Percentiles rank a stretch among this genome's conserved stretches.
These are phyloP conservation scores for Donacobius atricapilla DNA, from an alignment of 2,113 vertebrate genomes.

Conservation along the genomic window DNA sequence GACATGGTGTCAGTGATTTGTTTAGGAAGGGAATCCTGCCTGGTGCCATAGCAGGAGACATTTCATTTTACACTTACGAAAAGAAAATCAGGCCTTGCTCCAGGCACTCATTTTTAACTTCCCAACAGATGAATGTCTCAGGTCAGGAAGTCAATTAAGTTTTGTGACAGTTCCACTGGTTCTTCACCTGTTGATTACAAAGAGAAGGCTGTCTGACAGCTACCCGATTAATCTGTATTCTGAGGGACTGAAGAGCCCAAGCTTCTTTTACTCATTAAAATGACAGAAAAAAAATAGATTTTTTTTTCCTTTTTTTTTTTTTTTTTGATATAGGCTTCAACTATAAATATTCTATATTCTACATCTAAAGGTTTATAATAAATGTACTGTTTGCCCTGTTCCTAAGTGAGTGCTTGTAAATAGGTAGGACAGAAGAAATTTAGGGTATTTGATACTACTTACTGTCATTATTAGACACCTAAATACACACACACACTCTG, in stretches of 20 bases:
- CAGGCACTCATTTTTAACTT: neutral
- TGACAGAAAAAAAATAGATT: neutral
- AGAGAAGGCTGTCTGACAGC: neutral
- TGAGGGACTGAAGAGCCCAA: neutral
- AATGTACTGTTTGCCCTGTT: neutral
- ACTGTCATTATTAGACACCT: too few relatives aligned
- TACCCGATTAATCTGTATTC: neutral
- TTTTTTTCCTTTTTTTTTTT: neutral
- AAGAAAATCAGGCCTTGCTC: neutral
- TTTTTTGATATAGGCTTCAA: neutral
- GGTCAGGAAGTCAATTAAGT: neutral
- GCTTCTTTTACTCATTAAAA: neutral
- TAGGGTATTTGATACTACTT: neutral
- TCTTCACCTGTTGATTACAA: neutral
- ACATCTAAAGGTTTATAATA: neutral
- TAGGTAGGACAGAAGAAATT: neutral
- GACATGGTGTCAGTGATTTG: neutral
- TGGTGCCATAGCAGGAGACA: neutral
- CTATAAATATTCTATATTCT: neutral
- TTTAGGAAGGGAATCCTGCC: neutral
- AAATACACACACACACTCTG: too few relatives aligned
- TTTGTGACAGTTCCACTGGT: neutral
- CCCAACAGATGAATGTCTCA: neutral
- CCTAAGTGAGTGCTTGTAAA: neutral
- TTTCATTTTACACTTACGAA: neutral